Base-by-base conservation (phyloP, 2,113 vertebrate genomes). In the Myanophis thanlyinensis region DNA sequence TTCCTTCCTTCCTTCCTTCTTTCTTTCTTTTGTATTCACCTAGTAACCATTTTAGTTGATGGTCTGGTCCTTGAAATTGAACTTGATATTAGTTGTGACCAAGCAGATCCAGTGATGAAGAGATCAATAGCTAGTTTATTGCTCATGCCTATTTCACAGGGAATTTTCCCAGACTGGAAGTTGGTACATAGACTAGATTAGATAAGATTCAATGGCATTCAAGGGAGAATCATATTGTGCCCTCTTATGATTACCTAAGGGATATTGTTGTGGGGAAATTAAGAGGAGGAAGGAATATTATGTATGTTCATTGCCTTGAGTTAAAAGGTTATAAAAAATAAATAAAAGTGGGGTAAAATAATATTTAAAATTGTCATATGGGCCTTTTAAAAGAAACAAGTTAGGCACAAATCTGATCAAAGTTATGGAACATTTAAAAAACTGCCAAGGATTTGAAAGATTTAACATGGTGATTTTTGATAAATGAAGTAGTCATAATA, bases 391-490 rank as follows among this genome's bases (percentile, higher is more conserved):
- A 97, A 94, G 53, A 94, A 51, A n/a, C n/a, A 93, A 97, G 86
- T 93, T 91, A 94, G 80, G 35, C 85, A 92, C 90, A 92, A 22
- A 47, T n/a, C 46, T 89, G 13, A n/a, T 7, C 22, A 89, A 56
- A 0, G 93, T 96, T 93, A 96, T 94, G 88, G 91, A 93, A 94
- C 90, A 93, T 95, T 96, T 95, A 93, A 93, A 95, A 96, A 96
- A 95, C 25, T 95, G 94, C 95, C 96, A 96, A 94, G 3, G 94
- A 93, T 94, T 96, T 97, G 97, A 96, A 96, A 91, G 94, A 95
- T 91, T 35, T 95, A 93, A 52, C 85, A 93, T 90, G 89, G 87
- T 94, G 93, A 95, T 67, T 95, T 88, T 35, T 96, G 88, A 91
- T 94, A 95, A 95, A 95, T 93, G 85, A 87, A 95, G 93, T 95